Base-by-base conservation (phyloP, 37 sponge, comb jelly and placozoan genomes). In the Amphimedon queenslandica region DNA sequence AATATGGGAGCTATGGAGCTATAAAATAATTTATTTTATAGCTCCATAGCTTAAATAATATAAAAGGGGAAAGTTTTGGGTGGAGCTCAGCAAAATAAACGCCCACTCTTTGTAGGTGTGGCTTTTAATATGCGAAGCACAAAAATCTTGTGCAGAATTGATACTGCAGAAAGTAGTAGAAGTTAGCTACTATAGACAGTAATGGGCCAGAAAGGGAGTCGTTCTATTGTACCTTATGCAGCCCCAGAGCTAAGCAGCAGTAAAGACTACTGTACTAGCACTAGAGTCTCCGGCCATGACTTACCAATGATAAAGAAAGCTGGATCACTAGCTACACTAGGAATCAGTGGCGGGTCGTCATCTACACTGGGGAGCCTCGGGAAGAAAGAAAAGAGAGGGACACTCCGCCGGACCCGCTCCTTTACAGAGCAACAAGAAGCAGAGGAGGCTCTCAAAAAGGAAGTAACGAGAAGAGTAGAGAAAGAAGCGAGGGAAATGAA, bases 401-500 rank as follows among this genome's bases (percentile, higher is more conserved):
- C 53, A 66, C 63, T 23, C 0, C 75, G 55, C 74, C 74, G 47
- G 75, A 67, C 34, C 71, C 84, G 33, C 36, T 77, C 78, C 35
- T 32, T 55, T 16, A 42, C 70, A 79, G 29, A 83, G 47, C 72
- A 70, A 75, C 23, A 37, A 38, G 84, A 82, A 57, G 58, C n/a
- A 0, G 84, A 80, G 53, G 84, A 80, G 21, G 27, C 39, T 2
- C 8, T 47, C 8, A 41, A 64, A 24, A 38, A 69, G 42, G 42
- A n/a, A 36, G 67, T 89, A n/a, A 24, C 71, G 51, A 76, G 75
- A 24, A 83, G 63, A 65, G 70, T 89, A 5, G 84, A 83, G 25
- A 35, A 13, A 38, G 90, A 89, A 55, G 84, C 80, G 27, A 83
- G 60, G 37, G 58, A 58, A 21, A 57, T 89, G 40, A 78, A 89